Percentiles rank a stretch among this genome's conserved stretches.
Evolutionary conservation across 1,140 invertebrate genomes (phyloP).

Genomic region (Papilio polytes): DNA sequence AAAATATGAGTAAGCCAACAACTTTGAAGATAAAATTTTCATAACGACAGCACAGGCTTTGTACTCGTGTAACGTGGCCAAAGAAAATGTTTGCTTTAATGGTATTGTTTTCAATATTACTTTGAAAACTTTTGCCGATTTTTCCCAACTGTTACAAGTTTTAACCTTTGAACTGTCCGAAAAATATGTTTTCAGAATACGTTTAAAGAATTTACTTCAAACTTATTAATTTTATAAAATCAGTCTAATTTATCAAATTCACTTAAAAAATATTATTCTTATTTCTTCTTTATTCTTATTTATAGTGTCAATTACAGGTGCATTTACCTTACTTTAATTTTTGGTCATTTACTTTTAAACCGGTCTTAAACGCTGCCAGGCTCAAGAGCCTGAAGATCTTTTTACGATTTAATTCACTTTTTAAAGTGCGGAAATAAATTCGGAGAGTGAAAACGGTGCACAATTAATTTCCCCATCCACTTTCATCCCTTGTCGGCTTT

Average conservation of each 20-base stretch:
- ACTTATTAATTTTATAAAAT: not conserved
- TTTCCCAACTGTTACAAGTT: not conserved
- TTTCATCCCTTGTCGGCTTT: slow-evolving; percentile 18
- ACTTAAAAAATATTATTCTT: too few species aligned
- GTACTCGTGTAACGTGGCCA: not conserved
- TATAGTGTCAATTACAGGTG: not conserved
- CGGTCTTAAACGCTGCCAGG: not conserved
- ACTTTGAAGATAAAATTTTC: slow-evolving; percentile 28
- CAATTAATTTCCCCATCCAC: slow-evolving; percentile 23
- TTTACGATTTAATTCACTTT: slow-evolving; percentile 20
- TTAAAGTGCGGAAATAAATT: slow-evolving; percentile 24
- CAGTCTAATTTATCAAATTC: not conserved
- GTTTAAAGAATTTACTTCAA: not conserved
- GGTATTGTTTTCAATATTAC: slow-evolving; percentile 15
- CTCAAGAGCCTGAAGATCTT: not conserved
- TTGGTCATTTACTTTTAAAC: not conserved
- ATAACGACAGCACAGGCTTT: slow-evolving; percentile 11
- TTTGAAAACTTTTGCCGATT: not conserved
- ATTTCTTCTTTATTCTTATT: too few species aligned
- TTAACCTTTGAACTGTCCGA: not conserved
- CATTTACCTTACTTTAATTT: not conserved
- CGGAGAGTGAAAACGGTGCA: slow-evolving; percentile 20
- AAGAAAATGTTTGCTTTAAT: slow-evolving; percentile 5
- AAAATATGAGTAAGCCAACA: slow-evolving; percentile 15
- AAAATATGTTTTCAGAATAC: not conserved